Evolutionary conservation across 2,113 vertebrate genomes (phyloP).

Genomic region (Poeciliopsis occidentalis): DNA sequence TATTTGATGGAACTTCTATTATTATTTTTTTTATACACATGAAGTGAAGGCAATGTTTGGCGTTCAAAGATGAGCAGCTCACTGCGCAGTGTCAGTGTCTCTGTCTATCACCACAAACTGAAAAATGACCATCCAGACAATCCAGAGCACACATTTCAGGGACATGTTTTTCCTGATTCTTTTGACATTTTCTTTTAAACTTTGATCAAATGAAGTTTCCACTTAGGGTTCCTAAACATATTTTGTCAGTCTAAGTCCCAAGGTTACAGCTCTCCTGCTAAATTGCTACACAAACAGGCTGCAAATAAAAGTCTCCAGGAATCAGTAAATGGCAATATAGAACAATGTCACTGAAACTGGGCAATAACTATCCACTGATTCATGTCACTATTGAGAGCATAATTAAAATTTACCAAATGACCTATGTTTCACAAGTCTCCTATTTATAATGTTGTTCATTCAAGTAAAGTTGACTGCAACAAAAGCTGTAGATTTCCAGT

Average conservation of each 20-base stretch:
- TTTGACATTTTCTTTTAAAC: constrained; percentile 12
- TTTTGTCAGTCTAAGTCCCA: neutral
- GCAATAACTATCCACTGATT: neutral
- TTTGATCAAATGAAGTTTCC: neutral
- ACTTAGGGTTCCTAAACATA: neutral
- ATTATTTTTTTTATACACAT: constrained; percentile 21
- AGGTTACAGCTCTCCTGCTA: neutral
- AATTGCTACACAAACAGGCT: neutral
- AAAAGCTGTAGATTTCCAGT: neutral
- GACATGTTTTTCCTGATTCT: constrained; percentile 3
- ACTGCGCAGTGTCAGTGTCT: constrained; percentile 36
- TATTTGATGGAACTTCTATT: constrained; percentile 16
- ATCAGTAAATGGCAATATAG: neutral
- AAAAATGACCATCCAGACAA: constrained; percentile 17
- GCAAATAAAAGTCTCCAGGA: neutral
- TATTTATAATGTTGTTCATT: neutral
- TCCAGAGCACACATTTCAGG: constrained; percentile 5
- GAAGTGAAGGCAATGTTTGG: constrained; percentile 8
- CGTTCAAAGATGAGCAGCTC: constrained; percentile 26
- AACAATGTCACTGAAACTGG: neutral
- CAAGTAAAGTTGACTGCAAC: neutral
- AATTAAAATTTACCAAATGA: neutral
- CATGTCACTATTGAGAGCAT: neutral
- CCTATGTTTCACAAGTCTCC: neutral
- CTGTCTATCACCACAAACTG: constrained; percentile 25